phyloP scores from a whole-genome alignment of 2,797 vertebrate genomes.

The Anguilla pacifica region DNA sequence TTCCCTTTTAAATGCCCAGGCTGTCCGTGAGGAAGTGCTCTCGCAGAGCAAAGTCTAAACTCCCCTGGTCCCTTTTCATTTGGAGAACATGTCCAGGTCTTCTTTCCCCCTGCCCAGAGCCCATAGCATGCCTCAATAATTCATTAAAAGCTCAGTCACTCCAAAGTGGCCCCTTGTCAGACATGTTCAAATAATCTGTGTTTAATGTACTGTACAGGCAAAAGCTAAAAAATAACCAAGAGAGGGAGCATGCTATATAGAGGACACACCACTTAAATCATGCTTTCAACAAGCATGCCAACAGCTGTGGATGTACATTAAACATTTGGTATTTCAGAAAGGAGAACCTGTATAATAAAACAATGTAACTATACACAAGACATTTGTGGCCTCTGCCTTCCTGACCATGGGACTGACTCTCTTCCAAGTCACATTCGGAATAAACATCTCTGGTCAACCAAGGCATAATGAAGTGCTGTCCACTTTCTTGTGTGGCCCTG shows the following conservation, averaged over 20 bases:
- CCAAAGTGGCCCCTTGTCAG: conserved; percentile 46
- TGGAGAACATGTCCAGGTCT: neutral
- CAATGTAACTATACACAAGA: neutral
- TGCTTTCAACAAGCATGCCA: conserved; percentile 12
- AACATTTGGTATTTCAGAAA: neutral
- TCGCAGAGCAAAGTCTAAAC: conserved; percentile 9
- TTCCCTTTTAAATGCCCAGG: conserved; percentile 29
- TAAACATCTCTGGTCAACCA: too few relatives aligned
- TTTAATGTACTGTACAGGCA: conserved; percentile 56
- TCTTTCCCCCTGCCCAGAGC: neutral
- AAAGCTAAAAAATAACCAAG: neutral
- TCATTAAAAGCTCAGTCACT: conserved; percentile 53
- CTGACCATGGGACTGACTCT: too few relatives aligned
- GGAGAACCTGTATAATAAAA: neutral
- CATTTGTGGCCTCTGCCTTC: neutral
- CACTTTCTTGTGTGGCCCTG: too few relatives aligned
- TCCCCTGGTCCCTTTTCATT: conserved; percentile 3
- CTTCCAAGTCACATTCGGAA: too few relatives aligned
- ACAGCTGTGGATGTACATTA: conserved; percentile 26
- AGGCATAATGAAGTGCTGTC: too few relatives aligned
- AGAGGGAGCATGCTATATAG: conserved; percentile 33
- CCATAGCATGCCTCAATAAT: conserved; percentile 50
- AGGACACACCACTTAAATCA: conserved; percentile 44
- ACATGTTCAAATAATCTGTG: conserved; percentile 48
- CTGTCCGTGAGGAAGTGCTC: conserved; percentile 7